Conservation (phyloP, 2,888 invertebrate species). For the Brachycybe producta region DNA sequence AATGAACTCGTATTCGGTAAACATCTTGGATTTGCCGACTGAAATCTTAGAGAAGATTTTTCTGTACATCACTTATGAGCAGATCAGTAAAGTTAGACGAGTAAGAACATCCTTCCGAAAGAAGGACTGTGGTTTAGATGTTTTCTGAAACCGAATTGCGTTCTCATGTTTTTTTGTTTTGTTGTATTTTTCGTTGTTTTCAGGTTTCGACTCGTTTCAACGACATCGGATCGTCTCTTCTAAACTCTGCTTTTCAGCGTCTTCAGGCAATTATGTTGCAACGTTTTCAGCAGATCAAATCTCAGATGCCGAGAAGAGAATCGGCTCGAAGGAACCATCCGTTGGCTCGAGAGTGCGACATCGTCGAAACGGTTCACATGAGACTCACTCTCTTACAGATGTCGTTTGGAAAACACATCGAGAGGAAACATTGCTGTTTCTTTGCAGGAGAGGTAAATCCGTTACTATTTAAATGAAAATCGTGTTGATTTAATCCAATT, state of each 20-base stretch:
- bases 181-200: conserved; percentile 22
- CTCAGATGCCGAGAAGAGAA: conserved; percentile 81
- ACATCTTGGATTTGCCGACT: conserved; percentile 58
- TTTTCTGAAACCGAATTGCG: background rate
- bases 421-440: conserved; percentile 82
- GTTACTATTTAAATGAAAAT: too few species aligned
- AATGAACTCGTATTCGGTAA: too few species aligned
- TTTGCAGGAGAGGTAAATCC: conserved; percentile 79
- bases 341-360: conserved; percentile 80
- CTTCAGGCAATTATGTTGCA: conserved; percentile 71
- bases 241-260: conserved; percentile 74
- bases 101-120: conserved; percentile 42
- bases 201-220: conserved; percentile 75
- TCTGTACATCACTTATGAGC: conserved; percentile 58
- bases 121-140: background rate
- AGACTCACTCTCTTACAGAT: conserved; percentile 77
- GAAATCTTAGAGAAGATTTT: conserved; percentile 70
- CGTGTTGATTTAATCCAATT: too few species aligned
- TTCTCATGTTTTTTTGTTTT: conserved; percentile 5
- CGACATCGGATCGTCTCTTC: conserved; percentile 57
- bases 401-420: conserved; percentile 90
- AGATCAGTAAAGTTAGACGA: conserved; percentile 61
- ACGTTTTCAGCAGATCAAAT: conserved; percentile 74
- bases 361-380: conserved; percentile 86
- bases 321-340: conserved; percentile 78